Evolutionary conservation across 2,113 vertebrate genomes (phyloP), one percentile per base, ranked within the genome.

Genomic region (Gobius niger): DNA sequence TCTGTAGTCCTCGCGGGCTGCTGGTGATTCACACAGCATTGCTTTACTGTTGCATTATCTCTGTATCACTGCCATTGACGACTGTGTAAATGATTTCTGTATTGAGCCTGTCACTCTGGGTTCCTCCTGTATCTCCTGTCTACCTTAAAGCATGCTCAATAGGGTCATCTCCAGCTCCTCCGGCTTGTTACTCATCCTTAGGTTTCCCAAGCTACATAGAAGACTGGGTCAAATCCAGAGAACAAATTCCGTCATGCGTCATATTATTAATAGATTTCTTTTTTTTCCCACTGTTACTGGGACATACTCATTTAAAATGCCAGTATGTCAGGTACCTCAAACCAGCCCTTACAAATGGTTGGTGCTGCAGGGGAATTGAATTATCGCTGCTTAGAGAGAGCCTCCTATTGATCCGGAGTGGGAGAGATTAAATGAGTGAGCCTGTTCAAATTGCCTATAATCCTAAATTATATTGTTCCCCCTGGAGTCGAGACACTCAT

Each of bases 381-480:
- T 81, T 71, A 65, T 61, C 70, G 77, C 70, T 76, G 72, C 75
- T 76, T 76, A 80, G 78, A 79, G 79, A 67, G 63, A 70, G 68
- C 53, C 72, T 46, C 47, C 5, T 82, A 85, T 88, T 77, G 85
- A 86, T 87, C 78, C 68, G 42, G 42, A 76, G 69, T 72, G 64
- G 63, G 52, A 63, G 67, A 84, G 80, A 87, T 85, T 69, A 84
- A 63, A 53, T 56, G 51, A 67, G 63, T 42, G 68, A 75, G 81
- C 67, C 54, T 24, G 18, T 76, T 83, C 65, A 62, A 82, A 70
- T 72, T 53, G 41, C 62, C 57, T 73, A 24, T 76, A 82, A 84
- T 83, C 70, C 62, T 76, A 67, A 84, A 80, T 18, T 65, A 80
- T 74, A 67, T 54, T 49, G n/a, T 77, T 63, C 70, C 50, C 57